Base-by-base conservation (phyloP, 1,140 invertebrate species). In the Papilio xuthus region DNA sequence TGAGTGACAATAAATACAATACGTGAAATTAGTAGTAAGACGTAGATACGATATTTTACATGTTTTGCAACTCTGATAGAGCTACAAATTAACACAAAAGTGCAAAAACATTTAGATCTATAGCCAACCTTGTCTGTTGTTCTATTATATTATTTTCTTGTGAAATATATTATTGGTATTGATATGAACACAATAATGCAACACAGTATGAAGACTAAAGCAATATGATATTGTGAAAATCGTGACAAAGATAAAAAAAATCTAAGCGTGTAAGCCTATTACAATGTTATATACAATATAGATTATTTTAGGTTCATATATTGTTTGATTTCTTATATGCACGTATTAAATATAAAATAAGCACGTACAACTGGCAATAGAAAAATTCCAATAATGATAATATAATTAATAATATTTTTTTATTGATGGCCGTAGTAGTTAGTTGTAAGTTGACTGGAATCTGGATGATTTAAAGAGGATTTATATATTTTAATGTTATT, bases 331-430 rank as follows among this genome's bases (percentile, higher is more conserved):
- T 67, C 8, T 32, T 28, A 18, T 67, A 67, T 28, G 60, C 60
- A 67, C 60, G 26, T 67, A 67, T 67, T 67, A 67, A 63, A 28
- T 67, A 15, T 67, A 18, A 67, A 67, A 67, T 67, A 28, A 67
- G 26, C 60, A 67, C 60, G 60, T 67, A 67, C 26, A 28, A 63
- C 10, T 28, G 15, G 15, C 60, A 67, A 67, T 67, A 28, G 23
- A 67, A 67, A 67, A 26, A 67, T 67, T 67, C 23, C 60, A 8
- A 67, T 28, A 28, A 4, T 67, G 60, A 67, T 67, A 67, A 67
- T 12, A 26, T 0, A 15, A 63, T 12, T 67, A 32, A 28, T 67
- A 18, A 50, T 50, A 18, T 50, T 50, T 50, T 50, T 50, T 13
- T 3, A 47, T 47, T 47, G 4, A 4, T 47, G 44, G 15, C 10